These are phyloP conservation scores for Anisognathus igniventris DNA, from an alignment of 2,797 vertebrate species.

Conservation along the genomic window DNA sequence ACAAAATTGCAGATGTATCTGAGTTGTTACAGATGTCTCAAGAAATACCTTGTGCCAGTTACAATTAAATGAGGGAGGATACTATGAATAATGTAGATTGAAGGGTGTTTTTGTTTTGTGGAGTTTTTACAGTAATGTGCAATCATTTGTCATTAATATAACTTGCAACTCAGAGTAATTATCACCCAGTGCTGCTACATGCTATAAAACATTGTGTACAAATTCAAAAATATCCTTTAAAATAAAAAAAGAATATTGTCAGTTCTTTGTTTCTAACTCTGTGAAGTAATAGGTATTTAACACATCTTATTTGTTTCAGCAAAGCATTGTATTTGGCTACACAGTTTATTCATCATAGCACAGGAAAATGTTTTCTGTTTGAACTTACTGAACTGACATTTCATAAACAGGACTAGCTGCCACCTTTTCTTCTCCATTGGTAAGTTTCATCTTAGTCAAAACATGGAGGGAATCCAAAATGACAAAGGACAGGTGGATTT, in stretches of 20 bases:
- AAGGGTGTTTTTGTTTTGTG: neutral
- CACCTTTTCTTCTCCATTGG: neutral
- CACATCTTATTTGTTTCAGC: neutral
- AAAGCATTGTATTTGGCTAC: neutral
- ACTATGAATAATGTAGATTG: neutral
- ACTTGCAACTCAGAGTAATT: neutral
- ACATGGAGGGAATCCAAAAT: neutral
- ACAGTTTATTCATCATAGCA: neutral
- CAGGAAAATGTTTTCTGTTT: neutral
- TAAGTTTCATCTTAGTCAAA: neutral
- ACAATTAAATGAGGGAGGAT: neutral
- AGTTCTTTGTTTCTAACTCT: neutral
- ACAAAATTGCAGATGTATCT: neutral
- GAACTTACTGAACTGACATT: neutral
- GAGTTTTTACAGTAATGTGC: neutral
- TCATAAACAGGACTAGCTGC: neutral
- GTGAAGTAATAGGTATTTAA: neutral
- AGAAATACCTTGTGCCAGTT: neutral
- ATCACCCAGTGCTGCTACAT: neutral
- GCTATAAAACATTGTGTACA: neutral
- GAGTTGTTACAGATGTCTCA: neutral
- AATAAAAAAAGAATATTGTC: neutral
- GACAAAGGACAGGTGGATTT: neutral
- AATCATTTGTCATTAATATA: neutral
- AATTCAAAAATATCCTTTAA: neutral